Conservation (phyloP, 2,113 vertebrate species). For the Dipodomys stephensi region DNA sequence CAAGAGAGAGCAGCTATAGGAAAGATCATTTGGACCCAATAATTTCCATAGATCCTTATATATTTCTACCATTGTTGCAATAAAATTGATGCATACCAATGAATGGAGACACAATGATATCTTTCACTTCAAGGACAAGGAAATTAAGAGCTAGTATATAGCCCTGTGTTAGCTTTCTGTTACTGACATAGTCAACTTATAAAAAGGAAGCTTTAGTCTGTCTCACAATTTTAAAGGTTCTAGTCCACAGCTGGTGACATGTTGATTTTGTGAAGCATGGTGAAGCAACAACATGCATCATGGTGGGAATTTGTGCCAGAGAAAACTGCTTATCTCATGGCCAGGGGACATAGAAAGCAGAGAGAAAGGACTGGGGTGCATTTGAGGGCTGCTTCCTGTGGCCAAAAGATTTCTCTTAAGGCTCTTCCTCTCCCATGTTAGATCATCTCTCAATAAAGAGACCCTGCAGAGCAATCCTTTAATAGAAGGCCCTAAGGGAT, state of each 20-base stretch:
- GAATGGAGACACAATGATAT: not conserved
- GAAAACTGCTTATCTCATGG: not conserved
- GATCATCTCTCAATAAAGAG: not conserved
- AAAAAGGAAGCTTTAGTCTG: not conserved
- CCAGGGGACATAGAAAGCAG: not conserved
- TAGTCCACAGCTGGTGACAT: not conserved
- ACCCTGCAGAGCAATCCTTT: not conserved
- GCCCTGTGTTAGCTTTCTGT: not conserved
- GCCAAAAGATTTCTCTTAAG: not conserved
- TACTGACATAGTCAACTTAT: not conserved
- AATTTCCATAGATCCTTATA: not conserved
- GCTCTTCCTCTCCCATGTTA: not conserved
- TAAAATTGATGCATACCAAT: not conserved
- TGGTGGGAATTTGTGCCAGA: not conserved
- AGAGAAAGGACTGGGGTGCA: no score
- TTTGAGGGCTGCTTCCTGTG: not conserved
- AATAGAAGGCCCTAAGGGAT: fast-evolving
- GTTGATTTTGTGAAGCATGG: not conserved
- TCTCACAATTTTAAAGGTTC: not conserved
- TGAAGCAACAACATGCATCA: not conserved
- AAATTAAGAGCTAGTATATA: not conserved
- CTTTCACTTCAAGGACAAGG: not conserved
- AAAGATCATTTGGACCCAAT: constrained; percentile 1
- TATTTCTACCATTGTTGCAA: not conserved
- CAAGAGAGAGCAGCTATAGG: not conserved